Base-by-base conservation (phyloP, 2,888 invertebrate species). In the Iselma pallidipennis region DNA sequence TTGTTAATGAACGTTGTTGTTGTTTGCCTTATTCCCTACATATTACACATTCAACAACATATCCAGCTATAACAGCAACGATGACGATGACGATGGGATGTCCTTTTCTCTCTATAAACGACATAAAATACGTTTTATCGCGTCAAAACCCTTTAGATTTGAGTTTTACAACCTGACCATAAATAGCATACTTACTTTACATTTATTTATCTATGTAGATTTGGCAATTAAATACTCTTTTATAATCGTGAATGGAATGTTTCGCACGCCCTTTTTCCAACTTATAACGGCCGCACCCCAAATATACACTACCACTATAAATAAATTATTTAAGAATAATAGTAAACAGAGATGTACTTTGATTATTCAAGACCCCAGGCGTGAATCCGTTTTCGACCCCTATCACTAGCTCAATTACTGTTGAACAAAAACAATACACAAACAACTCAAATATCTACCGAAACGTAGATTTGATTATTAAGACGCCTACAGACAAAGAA, bases 1-100 rank as follows among this genome's bases (percentile, higher is more conserved):
- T 55, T 62, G 61, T 63, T 69, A 68, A 69, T 69, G 67, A 69
- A 63, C 59, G 49, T 19, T 37, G 37, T 19, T 9, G 37, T 16
- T n/a, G n/a, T n/a, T n/a, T n/a, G n/a, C n/a, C n/a, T n/a, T n/a
- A n/a, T n/a, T 16, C 37, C 16, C 16, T 33, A 14, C 9, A 29
- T 29, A 10, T 29, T 14, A 33, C 4, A 33, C n/a, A n/a, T n/a
- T n/a, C n/a, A n/a, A n/a, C n/a, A n/a, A n/a, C n/a, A n/a, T n/a
- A n/a, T n/a, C n/a, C n/a, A n/a, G n/a, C n/a, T n/a, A n/a, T n/a
- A n/a, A n/a, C n/a, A n/a, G n/a, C n/a, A n/a, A n/a, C n/a, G n/a
- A 33, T 14, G 33, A 33, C n/a, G n/a, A 31, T 31, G 31, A 12
- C 2, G 31, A 31, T 12, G 31, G n/a, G 12, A 29, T 5, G 12